These are phyloP conservation scores for Dipodomys merriami DNA, from an alignment of 2,113 vertebrate genomes.

Conservation along the genomic window DNA sequence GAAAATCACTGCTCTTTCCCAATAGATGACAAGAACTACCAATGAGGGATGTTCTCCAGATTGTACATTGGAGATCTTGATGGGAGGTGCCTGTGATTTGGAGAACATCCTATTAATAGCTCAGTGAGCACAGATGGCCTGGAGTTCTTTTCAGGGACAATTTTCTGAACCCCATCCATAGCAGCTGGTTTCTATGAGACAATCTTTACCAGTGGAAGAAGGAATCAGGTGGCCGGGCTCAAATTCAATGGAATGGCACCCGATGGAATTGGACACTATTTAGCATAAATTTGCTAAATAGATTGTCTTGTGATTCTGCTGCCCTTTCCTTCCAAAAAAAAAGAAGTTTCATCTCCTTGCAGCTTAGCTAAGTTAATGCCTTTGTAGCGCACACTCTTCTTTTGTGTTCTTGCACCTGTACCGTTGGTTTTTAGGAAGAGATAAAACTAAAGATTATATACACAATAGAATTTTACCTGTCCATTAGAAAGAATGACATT, in stretches of 20 bases:
- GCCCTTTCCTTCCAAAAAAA: constrained; percentile 3
- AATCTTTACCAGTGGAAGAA: constrained; percentile 64
- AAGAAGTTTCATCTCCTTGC: background rate
- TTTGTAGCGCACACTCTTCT: background rate
- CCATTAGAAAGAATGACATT: too few relatives aligned
- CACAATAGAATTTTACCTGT: background rate
- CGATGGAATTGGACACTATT: constrained; percentile 33
- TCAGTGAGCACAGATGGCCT: constrained; percentile 49
- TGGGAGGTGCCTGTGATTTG: constrained; percentile 61
- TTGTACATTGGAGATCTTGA: constrained; percentile 4
- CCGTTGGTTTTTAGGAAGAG: background rate
- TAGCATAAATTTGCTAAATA: constrained; percentile 66
- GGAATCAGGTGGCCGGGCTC: constrained; percentile 73
- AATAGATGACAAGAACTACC: background rate
- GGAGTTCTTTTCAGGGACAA: constrained; percentile 68
- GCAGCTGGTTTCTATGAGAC: constrained; percentile 64
- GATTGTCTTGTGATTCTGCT: constrained; percentile 28
- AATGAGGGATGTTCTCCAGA: background rate
- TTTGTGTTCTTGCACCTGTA: background rate
- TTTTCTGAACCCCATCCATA: constrained; percentile 69
- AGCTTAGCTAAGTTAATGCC: background rate
- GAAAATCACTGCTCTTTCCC: background rate
- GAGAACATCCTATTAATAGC: constrained; percentile 73
- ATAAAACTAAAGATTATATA: constrained; percentile 35
- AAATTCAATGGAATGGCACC: constrained; percentile 58